A percentile compares a stretch with the other conserved stretches of the same genome.
Evolutionary conservation across 1,140 invertebrate species (phyloP).

Genomic region (Vanessa tameamea): DNA sequence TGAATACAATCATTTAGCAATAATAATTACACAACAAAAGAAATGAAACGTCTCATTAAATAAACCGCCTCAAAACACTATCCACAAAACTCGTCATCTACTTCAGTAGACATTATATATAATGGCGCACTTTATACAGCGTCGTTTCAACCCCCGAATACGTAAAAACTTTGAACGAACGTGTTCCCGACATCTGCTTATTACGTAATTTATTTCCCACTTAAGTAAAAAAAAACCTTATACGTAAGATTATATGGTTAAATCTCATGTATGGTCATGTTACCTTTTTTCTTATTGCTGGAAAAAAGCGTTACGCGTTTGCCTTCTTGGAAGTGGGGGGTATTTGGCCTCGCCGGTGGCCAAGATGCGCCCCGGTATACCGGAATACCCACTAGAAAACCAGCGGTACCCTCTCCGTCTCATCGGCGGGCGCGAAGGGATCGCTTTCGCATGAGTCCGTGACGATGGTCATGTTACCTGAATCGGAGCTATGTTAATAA

Average conservation of each 20-base stretch:
- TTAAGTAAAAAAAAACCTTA: constrained; percentile 11
- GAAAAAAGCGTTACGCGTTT: neutral
- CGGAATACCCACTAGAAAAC: too few species aligned
- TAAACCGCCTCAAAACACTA: neutral
- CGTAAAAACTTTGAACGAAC: constrained; percentile 25
- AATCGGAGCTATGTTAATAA: neutral
- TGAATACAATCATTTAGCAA: neutral
- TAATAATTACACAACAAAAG: neutral
- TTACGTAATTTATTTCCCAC: constrained; percentile 24
- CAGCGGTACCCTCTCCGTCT: too few species aligned
- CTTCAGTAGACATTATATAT: constrained; percentile 19
- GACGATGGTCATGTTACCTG: neutral
- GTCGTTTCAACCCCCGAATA: constrained; percentile 15
- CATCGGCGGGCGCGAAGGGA: too few species aligned
- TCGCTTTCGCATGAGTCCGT: too few species aligned
- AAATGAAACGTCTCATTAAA: neutral
- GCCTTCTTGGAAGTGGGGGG: neutral
- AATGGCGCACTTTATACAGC: constrained; percentile 15
- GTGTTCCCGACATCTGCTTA: constrained; percentile 23
- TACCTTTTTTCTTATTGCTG: neutral
- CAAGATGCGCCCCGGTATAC: too few species aligned
- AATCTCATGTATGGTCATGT: neutral
- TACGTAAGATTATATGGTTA: constrained; percentile 6
- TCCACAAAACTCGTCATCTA: constrained; percentile 3
- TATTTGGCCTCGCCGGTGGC: too few species aligned